Evolutionary conservation across 2,113 vertebrate genomes (phyloP), one percentile per base, ranked within the genome.

Genomic region (Trematocara zebra): DNA sequence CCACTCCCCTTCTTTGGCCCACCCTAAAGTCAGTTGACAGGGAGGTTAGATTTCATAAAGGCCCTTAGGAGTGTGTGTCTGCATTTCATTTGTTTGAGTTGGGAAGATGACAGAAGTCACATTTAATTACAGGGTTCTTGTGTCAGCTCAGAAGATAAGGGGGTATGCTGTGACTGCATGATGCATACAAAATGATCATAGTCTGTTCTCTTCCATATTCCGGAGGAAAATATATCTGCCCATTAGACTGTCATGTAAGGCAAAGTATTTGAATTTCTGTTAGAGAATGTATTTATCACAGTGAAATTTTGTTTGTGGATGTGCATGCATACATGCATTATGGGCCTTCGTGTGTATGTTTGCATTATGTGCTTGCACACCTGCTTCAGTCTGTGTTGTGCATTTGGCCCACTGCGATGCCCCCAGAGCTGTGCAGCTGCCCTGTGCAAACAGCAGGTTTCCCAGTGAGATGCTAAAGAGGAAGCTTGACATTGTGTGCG

Each of bases 71-170:
- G 90, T 72, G 56, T 64, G 80, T 82, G 86, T 87, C 67, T 37
- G 87, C 82, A 57, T 94, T 94, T 92, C 74, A 90, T 92, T 93
- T 93, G 87, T 94, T 88, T 89, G 90, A 92, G 80, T 80, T 82
- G 82, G 85, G 85, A 91, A 90, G 91, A 94, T 94, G 93, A 94
- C 91, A 93, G 86, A 84, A 95, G 91, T 94, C 91, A 89, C 85
- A 94, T 93, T 94, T 93, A 93, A 94, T 94, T 93, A 93, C 26
- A 7, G n/a, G 89, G 26, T 89, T 88, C 88, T 81, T 85, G 78
- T 92, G 90, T 93, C 93, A 91, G 28, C 72, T 42, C 49, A 42
- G 12, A 18, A 91, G 85, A 93, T 93, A 88, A 87, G 90, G 69
- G 89, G 85, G 52, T 49, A 69, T 79, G 90, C 47, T 76, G 72